A percentile compares a stretch with the other conserved stretches of the same genome.
These are phyloP conservation scores for Lates calcarifer DNA, from an alignment of 2,113 vertebrate genomes.

Conservation along the genomic window DNA sequence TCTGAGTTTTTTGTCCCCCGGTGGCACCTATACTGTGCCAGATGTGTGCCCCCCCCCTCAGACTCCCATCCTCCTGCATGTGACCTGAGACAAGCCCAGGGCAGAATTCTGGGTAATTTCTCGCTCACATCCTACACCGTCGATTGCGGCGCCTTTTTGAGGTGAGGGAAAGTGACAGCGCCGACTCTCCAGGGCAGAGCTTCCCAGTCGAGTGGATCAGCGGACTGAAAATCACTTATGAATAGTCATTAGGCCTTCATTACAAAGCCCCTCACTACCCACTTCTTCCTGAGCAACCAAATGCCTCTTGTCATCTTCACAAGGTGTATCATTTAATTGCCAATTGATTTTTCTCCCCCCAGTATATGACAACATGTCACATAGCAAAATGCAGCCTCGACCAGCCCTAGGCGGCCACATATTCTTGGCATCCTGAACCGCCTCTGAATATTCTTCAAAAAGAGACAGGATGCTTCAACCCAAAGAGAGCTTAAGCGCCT, in stretches of 20 bases:
- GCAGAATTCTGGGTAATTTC: slow-evolving; percentile 94
- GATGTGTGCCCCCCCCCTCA: slow-evolving; percentile 83
- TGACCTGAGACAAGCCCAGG: slow-evolving; percentile 93
- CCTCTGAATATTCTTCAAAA: slow-evolving; percentile 74
- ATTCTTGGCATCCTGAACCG: slow-evolving; percentile 89
- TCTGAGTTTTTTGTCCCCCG: slow-evolving; percentile 90
- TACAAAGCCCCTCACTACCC: slow-evolving; percentile 96
- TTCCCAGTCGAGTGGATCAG: slow-evolving; percentile 99
- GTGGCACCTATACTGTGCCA: slow-evolving; percentile 96
- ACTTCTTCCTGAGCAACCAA: slow-evolving; percentile 95
- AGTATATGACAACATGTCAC: slow-evolving; percentile 98
- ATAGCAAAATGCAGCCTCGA: slow-evolving; percentile 93
- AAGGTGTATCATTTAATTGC: slow-evolving; percentile 99
- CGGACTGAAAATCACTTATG: slow-evolving; percentile 99
- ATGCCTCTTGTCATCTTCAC: slow-evolving; percentile 99
- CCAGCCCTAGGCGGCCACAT: slow-evolving; percentile 90
- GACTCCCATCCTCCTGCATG: slow-evolving; percentile 86
- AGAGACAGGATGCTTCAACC: slow-evolving; percentile 65
- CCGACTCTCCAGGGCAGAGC: slow-evolving; percentile 98
- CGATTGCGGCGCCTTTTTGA: slow-evolving; percentile 95
- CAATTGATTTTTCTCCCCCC: slow-evolving; percentile 93
- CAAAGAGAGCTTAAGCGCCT: slow-evolving; percentile 70
- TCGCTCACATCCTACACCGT: slow-evolving; percentile 93
- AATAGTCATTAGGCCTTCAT: slow-evolving; percentile 99
- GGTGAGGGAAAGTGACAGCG: slow-evolving; percentile 99